phyloP scores from a whole-genome alignment of 2,113 vertebrate genomes.

The Myiagra hebetior region DNA sequence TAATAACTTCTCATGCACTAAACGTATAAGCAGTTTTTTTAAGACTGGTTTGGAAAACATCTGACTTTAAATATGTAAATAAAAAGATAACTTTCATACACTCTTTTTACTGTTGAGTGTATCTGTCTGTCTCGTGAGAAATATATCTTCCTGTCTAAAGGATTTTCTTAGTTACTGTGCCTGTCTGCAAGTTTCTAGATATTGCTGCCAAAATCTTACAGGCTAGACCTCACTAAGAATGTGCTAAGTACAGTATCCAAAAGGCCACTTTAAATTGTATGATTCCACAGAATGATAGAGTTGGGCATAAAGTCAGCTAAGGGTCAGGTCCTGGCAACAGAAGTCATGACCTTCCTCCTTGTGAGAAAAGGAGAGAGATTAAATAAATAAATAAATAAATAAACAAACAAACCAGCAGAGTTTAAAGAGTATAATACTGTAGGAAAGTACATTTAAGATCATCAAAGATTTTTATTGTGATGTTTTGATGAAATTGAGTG shows the following conservation, averaged over 20 bases:
- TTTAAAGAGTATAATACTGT: not conserved
- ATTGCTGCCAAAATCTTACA: not conserved
- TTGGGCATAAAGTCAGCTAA: not conserved
- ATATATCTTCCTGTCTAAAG: not conserved
- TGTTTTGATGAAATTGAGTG: not conserved
- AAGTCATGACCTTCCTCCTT: not conserved
- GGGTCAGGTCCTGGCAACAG: not conserved
- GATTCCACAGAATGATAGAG: not conserved
- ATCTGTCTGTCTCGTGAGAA: not conserved
- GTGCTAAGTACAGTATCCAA: not conserved
- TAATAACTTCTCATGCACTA: not conserved
- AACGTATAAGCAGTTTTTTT: rapidly evolving
- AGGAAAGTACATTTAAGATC: not conserved
- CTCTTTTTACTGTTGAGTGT: not conserved
- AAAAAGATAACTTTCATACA: not conserved
- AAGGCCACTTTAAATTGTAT: not conserved
- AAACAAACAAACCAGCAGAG: rapidly evolving
- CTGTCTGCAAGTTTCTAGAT: not conserved
- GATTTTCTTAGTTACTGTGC: not conserved
- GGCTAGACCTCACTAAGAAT: not conserved
- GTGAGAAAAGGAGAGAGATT: not conserved
- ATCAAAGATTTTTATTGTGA: not conserved
- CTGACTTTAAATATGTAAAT: not conserved
- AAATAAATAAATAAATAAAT: not conserved
- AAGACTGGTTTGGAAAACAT: not conserved